Percentiles rank a stretch among this genome's conserved stretches.
phyloP scores from a whole-genome alignment of 2,888 invertebrate species.

The Andrena dorsata region DNA sequence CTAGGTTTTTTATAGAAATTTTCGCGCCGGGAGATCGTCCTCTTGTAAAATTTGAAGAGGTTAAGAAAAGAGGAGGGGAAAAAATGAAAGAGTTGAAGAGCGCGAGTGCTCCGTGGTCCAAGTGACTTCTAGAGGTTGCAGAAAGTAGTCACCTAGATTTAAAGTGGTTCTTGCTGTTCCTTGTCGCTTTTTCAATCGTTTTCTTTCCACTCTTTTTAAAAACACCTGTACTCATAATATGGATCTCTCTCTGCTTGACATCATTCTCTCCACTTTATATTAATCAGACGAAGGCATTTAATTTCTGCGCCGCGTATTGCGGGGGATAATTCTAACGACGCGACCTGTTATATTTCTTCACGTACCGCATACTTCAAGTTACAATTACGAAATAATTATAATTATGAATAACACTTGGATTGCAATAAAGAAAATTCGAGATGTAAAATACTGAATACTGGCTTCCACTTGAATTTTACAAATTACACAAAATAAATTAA shows the following conservation, averaged over 20 bases:
- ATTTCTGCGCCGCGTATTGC: not conserved
- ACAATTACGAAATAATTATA: no score
- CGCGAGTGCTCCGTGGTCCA: not conserved
- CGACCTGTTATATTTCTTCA: not conserved
- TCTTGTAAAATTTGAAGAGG: not conserved
- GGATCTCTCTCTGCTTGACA: not conserved
- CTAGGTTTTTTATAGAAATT: not conserved
- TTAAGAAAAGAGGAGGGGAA: not conserved
- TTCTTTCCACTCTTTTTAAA: not conserved
- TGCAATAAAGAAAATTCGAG: no score
- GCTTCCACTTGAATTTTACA: no score
- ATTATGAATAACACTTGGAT: no score
- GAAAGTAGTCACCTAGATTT: constrained; percentile 16
- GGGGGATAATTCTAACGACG: not conserved
- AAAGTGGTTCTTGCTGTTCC: constrained; percentile 8
- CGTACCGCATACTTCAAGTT: no score
- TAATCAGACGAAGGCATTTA: not conserved
- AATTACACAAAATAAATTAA: no score
- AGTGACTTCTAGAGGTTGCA: constrained; percentile 41
- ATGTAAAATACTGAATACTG: no score
- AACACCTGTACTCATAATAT: constrained; percentile 9
- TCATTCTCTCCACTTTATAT: not conserved
- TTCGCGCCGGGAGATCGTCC: constrained; percentile 3
- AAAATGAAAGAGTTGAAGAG: constrained; percentile 15
- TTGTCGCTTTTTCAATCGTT: not conserved